Conservation (phyloP, 2,797 vertebrate species). For the Champsocephalus gunnari region DNA sequence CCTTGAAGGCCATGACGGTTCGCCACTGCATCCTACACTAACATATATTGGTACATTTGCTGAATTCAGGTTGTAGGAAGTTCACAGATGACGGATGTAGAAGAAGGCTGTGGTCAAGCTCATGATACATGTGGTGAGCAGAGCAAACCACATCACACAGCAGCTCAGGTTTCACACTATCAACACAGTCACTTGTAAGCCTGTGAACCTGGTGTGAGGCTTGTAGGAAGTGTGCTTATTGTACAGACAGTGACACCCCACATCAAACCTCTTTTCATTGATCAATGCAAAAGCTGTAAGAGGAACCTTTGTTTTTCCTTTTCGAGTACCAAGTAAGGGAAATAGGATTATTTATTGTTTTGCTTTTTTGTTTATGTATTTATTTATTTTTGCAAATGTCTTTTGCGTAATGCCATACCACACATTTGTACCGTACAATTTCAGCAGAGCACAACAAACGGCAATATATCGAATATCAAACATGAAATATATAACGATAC, state of each 20-base stretch:
- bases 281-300: background rate
- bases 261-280: conserved; percentile 18
- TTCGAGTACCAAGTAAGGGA: background rate
- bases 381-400: background rate
- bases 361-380: too few species aligned
- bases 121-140: conserved; percentile 18
- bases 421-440: background rate
- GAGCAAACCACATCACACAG: conserved; percentile 48
- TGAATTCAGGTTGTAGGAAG: background rate
- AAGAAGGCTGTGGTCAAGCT: conserved; percentile 30
- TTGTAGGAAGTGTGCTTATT: conserved; percentile 32
- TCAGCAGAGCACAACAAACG: background rate
- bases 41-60: background rate
- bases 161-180: conserved; percentile 33
- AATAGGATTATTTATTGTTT: background rate
- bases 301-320: background rate
- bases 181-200: conserved; percentile 23
- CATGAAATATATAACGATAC: background rate
- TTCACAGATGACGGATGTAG: conserved; percentile 29
- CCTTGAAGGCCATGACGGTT: too few species aligned
- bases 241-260: conserved; percentile 1
- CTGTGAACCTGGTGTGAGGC: conserved; percentile 9
- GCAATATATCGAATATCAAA: background rate
- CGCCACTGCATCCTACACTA: too few species aligned
- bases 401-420: background rate